Evolutionary conservation across 2,888 invertebrate genomes (phyloP), one percentile per base, ranked within the genome.

Genomic region (Octonoba sinensis): DNA sequence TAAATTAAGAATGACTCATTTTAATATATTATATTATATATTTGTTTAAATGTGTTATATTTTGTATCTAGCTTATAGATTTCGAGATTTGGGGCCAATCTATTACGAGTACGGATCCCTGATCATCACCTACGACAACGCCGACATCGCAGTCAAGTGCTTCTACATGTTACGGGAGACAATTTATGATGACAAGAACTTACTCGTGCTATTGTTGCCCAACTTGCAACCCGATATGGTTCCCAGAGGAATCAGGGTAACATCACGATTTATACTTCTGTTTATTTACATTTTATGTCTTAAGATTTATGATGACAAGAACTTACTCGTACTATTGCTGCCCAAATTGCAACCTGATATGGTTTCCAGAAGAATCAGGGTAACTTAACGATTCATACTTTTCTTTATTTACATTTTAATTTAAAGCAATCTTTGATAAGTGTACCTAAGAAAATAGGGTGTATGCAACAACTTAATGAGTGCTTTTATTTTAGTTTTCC

Each of bases 71-170:
- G 97, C 96, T 87, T 96, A 96, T 89, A 96, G 95, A 90, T 99
- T 96, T 90, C 94, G 93, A 76, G 93, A 93, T 84, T 96, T 97
- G 89, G 99, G 99, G 87, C 99, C 99, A 85, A 99, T 99, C 87
- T 99, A 99, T 91, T 99, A 99, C 89, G 99, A 99, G 90, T 99
- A 99, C 90, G 99, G 99, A 85, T 97, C 98, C 84, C 94, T 99
- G 91, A 98, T 99, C 85, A 94, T 99, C 87, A 96, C 96, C 79
- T 99, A 98, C 89, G 97, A 97, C 91, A 94, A 96, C 75, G 93
- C 95, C 86, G 97, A 96, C 89, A 89, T 89, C 59, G 99, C 98
- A 85, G 96, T 98, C 86, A 93, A 94, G 87, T 98, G 99, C 86
- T 94, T 97, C 88, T 96, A 97, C 89, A 94, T 94, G 87, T 92